These are phyloP conservation scores for Propithecus deckenii DNA, from an alignment of 2,797 vertebrate species.

Conservation along the genomic window DNA sequence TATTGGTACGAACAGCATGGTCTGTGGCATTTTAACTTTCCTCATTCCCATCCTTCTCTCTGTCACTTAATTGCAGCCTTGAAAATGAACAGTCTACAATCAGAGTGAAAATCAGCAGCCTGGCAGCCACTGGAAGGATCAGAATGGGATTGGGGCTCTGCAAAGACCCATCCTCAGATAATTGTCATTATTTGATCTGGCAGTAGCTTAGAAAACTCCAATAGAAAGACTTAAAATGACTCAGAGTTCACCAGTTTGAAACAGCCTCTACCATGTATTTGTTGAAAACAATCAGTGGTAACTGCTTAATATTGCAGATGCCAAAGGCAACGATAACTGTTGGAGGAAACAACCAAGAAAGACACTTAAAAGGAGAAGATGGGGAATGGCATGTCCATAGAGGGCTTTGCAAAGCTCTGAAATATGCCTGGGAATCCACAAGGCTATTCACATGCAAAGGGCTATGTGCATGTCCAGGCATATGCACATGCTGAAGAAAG, in stretches of 20 bases:
- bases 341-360: not conserved
- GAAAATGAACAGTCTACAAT: not conserved
- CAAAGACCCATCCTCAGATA: not conserved
- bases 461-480: not conserved
- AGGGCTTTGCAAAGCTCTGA: not conserved
- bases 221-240: not conserved
- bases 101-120: not conserved
- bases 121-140: not conserved
- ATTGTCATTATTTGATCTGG: not conserved
- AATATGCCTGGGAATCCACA: not conserved
- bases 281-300: not conserved
- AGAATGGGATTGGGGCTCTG: not conserved
- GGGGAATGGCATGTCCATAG: not conserved
- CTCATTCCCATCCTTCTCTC: not conserved
- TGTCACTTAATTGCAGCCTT: not conserved
- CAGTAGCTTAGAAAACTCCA: not conserved
- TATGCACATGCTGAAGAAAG: not conserved
- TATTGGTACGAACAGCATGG: not conserved
- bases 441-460: not conserved
- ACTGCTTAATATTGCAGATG: not conserved
- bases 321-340: not conserved
- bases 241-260: not conserved
- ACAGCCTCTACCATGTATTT: not conserved
- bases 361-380: not conserved
- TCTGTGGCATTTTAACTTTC: not conserved